phyloP scores from a whole-genome alignment of 2,888 invertebrate genomes.

The Melipona bicolor region DNA sequence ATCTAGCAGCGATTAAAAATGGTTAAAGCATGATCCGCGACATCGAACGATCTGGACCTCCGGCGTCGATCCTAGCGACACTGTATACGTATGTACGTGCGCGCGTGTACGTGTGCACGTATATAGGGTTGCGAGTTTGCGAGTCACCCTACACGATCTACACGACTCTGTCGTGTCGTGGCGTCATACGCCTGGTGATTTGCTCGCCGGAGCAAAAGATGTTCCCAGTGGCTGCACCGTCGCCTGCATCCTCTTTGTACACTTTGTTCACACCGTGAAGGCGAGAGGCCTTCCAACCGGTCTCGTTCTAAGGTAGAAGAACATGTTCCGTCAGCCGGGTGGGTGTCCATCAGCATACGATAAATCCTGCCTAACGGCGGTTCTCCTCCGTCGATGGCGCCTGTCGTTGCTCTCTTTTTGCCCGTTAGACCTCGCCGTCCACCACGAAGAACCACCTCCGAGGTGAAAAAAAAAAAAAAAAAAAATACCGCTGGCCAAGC shows the following conservation, averaged over 20 bases:
- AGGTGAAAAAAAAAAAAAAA: constrained; percentile 13
- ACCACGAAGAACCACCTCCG: constrained; percentile 43
- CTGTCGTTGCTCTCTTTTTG: constrained; percentile 54
- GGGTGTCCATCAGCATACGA: constrained; percentile 20
- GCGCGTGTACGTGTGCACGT: constrained; percentile 24
- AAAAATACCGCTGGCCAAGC: neutral
- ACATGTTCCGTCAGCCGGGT: constrained; percentile 31
- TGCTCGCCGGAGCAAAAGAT: constrained; percentile 79
- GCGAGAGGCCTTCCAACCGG: constrained; percentile 37
- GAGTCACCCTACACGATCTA: constrained; percentile 15
- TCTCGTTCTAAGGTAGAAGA: constrained; percentile 64
- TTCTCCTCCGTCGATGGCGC: constrained; percentile 13
- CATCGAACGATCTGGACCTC: constrained; percentile 16
- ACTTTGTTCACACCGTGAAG: constrained; percentile 72
- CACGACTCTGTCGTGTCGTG: constrained; percentile 34
- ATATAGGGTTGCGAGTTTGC: neutral
- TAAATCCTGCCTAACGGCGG: constrained; percentile 56
- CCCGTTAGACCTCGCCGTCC: constrained; percentile 56
- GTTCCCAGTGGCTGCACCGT: constrained; percentile 80
- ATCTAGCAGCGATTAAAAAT: constrained; percentile 72
- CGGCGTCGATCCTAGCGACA: neutral
- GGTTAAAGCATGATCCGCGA: constrained; percentile 65
- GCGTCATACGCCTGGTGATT: constrained; percentile 74
- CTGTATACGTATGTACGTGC: constrained; percentile 7
- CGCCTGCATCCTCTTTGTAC: constrained; percentile 79